Conservation (phyloP, 2,113 vertebrate genomes). For the Megalops atlanticus region DNA sequence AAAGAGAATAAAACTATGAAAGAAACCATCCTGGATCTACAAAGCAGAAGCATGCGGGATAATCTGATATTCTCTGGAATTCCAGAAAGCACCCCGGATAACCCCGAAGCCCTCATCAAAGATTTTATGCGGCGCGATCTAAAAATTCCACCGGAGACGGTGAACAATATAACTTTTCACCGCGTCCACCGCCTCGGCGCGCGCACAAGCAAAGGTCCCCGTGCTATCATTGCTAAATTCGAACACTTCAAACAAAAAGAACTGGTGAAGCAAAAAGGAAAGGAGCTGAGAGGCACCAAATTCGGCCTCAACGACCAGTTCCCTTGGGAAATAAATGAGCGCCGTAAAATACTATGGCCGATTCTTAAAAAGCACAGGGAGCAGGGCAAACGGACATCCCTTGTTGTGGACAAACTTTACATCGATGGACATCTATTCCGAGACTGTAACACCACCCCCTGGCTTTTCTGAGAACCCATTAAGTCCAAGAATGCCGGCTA, state of each 20-base stretch:
- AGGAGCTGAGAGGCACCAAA: neutral
- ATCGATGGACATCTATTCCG: conserved; percentile 14
- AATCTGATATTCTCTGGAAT: neutral
- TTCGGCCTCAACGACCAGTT: conserved; percentile 20
- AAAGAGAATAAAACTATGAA: neutral
- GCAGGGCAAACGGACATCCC: neutral
- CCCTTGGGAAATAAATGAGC: neutral
- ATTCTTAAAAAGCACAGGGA: neutral
- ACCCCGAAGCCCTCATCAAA: neutral
- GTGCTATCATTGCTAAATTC: conserved; percentile 14
- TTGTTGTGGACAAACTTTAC: conserved; percentile 26
- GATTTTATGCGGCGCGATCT: too few relatives aligned
- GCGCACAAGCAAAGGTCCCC: neutral
- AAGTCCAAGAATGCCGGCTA: too few relatives aligned
- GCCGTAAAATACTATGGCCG: neutral
- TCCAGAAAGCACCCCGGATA: neutral
- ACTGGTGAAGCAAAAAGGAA: conserved; percentile 3
- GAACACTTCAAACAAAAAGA: conserved; percentile 30
- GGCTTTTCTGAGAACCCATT: conserved; percentile 14
- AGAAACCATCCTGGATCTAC: neutral
- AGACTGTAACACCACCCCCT: neutral
- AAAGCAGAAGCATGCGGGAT: neutral
- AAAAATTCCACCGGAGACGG: too few relatives aligned
- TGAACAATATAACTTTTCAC: too few relatives aligned
- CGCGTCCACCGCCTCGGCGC: too few relatives aligned